A percentile compares a stretch with the other conserved stretches of the same genome.
Conservation (phyloP, 1,140 invertebrate genomes). For the Pristionchus pacificus region DNA sequence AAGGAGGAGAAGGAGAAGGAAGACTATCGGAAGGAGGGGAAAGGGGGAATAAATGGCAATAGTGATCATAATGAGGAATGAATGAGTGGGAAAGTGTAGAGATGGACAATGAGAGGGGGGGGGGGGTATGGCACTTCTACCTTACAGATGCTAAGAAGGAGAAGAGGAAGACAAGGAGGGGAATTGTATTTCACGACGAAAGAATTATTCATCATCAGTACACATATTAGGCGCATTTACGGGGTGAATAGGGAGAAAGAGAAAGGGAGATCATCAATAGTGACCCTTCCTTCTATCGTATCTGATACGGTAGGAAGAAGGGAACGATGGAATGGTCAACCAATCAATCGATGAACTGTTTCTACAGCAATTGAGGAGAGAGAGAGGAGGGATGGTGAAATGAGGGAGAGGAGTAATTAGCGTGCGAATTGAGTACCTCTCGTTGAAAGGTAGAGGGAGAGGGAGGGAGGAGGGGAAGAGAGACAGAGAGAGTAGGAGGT, state of each 20-base stretch:
- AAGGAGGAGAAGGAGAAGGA: conserved; percentile 3
- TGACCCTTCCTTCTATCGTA: no score
- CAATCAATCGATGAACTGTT: no score
- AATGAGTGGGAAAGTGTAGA: background rate
- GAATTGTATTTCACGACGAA: no score
- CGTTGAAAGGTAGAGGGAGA: background rate
- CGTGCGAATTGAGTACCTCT: no score
- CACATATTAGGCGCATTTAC: background rate
- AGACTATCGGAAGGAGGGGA: background rate
- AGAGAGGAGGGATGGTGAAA: no score
- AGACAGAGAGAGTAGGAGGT: conserved; percentile 10
- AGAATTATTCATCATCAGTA: background rate
- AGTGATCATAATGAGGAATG: conserved; percentile 4
- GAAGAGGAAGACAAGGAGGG: no score
- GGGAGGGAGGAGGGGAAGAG: background rate
- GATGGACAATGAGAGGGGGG: background rate
- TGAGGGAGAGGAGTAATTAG: no score
- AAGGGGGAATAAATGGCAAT: background rate
- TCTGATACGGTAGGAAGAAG: no score
- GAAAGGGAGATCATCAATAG: background rate
- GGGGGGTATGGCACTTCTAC: background rate
- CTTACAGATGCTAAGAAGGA: no score
- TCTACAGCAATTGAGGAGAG: no score
- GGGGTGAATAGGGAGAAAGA: conserved; percentile 5
- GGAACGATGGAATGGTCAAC: no score